Conservation (phyloP, 2,888 invertebrate genomes). For the Metallyticus violacea region DNA sequence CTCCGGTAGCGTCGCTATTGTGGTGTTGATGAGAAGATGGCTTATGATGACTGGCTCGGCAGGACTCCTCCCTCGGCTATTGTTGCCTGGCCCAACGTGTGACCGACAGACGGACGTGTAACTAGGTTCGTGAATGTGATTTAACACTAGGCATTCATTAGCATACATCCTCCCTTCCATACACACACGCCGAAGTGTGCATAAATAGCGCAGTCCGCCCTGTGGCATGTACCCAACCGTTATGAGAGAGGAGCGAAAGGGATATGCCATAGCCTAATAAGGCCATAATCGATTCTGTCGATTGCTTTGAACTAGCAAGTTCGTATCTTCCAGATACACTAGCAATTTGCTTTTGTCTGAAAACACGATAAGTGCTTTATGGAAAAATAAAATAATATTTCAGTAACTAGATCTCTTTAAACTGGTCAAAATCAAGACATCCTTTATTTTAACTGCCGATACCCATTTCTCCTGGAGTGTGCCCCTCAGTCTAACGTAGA, state of each 20-base stretch:
- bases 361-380: too few relatives aligned
- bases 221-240: neutral
- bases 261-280: neutral
- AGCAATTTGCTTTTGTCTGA: too few relatives aligned
- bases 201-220: neutral
- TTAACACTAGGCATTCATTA: constrained; percentile 8
- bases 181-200: neutral
- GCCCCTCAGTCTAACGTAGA: too few relatives aligned
- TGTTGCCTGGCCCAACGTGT: constrained; percentile 1
- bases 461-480: too few relatives aligned
- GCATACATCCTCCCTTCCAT: neutral
- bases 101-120: constrained; percentile 10
- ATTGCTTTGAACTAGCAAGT: neutral
- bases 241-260: neutral
- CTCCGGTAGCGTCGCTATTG: neutral
- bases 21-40: neutral
- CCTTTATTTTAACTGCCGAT: too few relatives aligned
- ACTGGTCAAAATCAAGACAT: too few relatives aligned
- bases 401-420: too few relatives aligned
- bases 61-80: neutral
- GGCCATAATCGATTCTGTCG: neutral
- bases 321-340: neutral
- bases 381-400: too few relatives aligned
- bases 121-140: neutral
- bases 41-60: neutral